Conservation (phyloP, 2,888 invertebrate genomes). For the Glaucopsyche alexis region DNA sequence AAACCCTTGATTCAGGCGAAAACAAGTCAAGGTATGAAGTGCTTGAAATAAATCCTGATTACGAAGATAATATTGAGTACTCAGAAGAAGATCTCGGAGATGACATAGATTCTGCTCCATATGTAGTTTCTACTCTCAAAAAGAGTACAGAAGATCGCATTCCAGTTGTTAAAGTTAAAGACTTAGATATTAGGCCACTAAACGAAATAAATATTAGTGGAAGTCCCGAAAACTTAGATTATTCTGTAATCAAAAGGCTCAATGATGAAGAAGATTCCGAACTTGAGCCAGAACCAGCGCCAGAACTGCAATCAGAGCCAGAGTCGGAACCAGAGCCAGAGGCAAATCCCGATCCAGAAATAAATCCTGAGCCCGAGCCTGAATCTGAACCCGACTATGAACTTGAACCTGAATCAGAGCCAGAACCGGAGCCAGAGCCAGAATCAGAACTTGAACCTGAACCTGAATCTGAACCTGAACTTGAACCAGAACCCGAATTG, state of each 20-base stretch:
- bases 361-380: not conserved
- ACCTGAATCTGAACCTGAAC: not conserved
- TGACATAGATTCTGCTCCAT: not conserved
- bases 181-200: not conserved
- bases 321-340: not conserved
- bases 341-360: not conserved
- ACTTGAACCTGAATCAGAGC: not conserved
- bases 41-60: not conserved
- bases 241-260: not conserved
- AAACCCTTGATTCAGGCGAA: not conserved
- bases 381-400: not conserved
- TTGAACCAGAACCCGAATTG: not conserved
- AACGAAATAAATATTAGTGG: not conserved
- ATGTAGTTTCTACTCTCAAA: not conserved
- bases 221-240: not conserved
- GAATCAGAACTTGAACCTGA: not conserved
- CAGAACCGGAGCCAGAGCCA: not conserved
- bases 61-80: not conserved
- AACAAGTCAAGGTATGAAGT: not conserved
- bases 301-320: not conserved
- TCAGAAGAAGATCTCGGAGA: not conserved
- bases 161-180: not conserved
- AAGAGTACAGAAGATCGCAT: not conserved
- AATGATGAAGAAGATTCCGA: constrained; percentile 13
- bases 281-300: not conserved